These are phyloP conservation scores for Anguilla megastoma DNA, from an alignment of 2,797 vertebrate species.

Conservation along the genomic window DNA sequence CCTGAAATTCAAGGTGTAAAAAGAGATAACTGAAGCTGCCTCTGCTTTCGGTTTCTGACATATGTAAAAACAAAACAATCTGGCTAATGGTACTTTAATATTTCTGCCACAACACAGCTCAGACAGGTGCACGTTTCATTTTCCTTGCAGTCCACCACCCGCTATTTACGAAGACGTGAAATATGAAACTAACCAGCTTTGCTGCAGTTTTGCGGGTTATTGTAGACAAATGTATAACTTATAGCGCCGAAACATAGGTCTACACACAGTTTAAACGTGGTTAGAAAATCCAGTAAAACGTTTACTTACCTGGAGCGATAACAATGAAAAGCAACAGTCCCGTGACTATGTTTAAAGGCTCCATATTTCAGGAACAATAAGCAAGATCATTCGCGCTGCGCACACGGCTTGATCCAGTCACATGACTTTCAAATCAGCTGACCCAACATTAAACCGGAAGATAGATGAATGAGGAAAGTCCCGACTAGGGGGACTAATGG, in stretches of 20 bases:
- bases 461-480: background rate
- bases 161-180: background rate
- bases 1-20: background rate
- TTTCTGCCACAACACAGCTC: background rate
- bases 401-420: conserved; percentile 32
- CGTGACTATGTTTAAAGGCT: background rate
- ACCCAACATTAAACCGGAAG: conserved; percentile 29
- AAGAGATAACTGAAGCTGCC: background rate
- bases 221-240: background rate
- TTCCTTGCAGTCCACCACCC: background rate
- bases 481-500: background rate
- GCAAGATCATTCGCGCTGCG: background rate
- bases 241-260: background rate
- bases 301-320: conserved; percentile 53
- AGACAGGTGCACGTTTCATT: background rate
- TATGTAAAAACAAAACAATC: background rate
- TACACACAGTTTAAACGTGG: background rate
- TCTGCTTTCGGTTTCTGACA: background rate
- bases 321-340: conserved; percentile 35
- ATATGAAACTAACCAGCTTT: background rate
- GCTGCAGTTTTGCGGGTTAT: background rate
- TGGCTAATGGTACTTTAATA: background rate
- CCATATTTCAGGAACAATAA: conserved; percentile 53
- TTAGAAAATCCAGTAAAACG: background rate
- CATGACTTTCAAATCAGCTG: conserved; percentile 51